These are phyloP conservation scores for Pygoscelis antarcticus DNA, from an alignment of 2,113 vertebrate species.

Conservation along the genomic window DNA sequence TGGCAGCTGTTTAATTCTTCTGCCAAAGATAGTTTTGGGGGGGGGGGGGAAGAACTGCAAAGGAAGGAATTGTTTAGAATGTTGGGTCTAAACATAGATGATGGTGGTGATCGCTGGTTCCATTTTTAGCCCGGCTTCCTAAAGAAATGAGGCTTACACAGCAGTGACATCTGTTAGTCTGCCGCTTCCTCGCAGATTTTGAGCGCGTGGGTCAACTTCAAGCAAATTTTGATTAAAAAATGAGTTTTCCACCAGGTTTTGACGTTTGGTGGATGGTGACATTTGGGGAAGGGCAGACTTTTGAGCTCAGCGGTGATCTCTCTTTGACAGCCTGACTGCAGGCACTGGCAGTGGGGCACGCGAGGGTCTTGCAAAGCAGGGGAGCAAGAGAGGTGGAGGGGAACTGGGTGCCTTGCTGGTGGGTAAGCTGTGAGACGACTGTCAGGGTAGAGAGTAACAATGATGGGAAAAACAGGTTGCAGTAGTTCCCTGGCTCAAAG, in stretches of 20 bases:
- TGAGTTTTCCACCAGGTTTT: neutral
- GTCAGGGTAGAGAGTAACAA: neutral
- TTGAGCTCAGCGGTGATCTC: neutral
- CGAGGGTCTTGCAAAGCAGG: neutral
- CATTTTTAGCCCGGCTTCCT: neutral
- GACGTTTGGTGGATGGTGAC: neutral
- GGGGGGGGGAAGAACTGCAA: neutral
- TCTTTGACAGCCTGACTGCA: neutral
- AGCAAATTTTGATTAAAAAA: neutral
- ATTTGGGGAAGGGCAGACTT: neutral
- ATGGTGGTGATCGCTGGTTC: neutral
- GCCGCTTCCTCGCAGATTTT: neutral
- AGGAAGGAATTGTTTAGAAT: slow-evolving; percentile 9
- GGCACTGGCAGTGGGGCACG: neutral
- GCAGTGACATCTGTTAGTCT: neutral
- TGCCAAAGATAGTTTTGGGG: neutral
- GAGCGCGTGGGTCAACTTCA: neutral
- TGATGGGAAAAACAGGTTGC: neutral
- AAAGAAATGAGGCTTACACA: neutral
- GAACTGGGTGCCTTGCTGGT: neutral
- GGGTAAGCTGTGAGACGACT: neutral
- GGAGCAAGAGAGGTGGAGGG: neutral
- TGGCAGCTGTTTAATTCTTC: slow-evolving; percentile 33
- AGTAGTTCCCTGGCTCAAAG: neutral
- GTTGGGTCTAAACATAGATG: slow-evolving; percentile 8